Conservation (phyloP, 2,888 invertebrate genomes). For the Lithodes maja region DNA sequence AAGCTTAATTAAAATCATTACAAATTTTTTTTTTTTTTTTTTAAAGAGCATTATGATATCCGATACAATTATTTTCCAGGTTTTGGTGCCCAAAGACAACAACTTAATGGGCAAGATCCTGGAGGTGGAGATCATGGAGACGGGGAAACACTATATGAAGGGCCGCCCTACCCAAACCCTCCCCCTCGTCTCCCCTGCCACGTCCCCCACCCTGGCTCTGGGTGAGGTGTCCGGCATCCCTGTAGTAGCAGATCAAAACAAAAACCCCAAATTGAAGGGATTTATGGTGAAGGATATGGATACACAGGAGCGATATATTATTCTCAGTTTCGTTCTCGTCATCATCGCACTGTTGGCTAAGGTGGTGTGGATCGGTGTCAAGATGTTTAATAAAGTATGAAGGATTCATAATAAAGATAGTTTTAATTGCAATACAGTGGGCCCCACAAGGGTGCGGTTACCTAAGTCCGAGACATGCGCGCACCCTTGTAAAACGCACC, state of each 20-base stretch:
- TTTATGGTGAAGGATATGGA: constrained; percentile 22
- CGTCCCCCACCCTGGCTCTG: constrained; percentile 37
- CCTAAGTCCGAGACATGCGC: too few species aligned
- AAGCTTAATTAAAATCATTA: too few species aligned
- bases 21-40: too few species aligned
- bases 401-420: not conserved
- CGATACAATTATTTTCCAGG: constrained; percentile 74
- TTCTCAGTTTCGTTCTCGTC: constrained; percentile 64
- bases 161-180: constrained; percentile 52
- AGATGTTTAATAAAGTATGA: constrained; percentile 55
- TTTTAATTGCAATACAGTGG: too few species aligned
- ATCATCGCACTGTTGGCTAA: constrained; percentile 66
- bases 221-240: constrained; percentile 47
- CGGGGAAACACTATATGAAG: constrained; percentile 67
- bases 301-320: constrained; percentile 62
- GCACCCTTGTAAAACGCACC: too few species aligned
- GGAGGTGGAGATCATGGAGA: constrained; percentile 81
- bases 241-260: not conserved
- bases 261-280: constrained; percentile 22
- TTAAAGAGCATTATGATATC: not conserved
- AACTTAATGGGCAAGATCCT: constrained; percentile 88
- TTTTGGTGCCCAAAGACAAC: constrained; percentile 86
- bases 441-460: too few species aligned
- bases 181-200: constrained; percentile 34
- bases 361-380: constrained; percentile 62